phyloP scores from a whole-genome alignment of 1,140 invertebrate species.

The Hirudo medicinalis region DNA sequence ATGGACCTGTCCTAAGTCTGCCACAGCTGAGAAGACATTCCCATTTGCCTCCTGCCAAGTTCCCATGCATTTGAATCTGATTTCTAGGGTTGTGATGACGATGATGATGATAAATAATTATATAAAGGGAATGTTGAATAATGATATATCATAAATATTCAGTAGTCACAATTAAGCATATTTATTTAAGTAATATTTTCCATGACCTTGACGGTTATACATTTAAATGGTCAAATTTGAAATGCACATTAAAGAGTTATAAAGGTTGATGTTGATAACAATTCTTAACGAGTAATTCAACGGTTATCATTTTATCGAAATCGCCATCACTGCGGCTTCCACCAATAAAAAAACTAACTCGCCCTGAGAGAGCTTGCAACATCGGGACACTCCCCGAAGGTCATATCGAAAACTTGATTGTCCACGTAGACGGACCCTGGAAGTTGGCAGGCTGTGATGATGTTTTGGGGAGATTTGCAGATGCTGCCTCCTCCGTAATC shows the following conservation, averaged over 20 bases:
- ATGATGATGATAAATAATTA: not conserved
- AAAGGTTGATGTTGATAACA: not conserved
- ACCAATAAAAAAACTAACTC: not conserved
- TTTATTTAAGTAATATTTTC: not conserved
- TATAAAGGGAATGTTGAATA: not conserved
- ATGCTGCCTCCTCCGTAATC: slow-evolving; percentile 35
- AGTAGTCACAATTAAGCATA: not conserved
- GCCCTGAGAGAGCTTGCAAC: slow-evolving; percentile 38
- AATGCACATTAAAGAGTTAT: not conserved
- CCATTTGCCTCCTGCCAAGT: slow-evolving; percentile 31
- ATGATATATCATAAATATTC: not conserved
- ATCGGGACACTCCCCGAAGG: slow-evolving; percentile 72
- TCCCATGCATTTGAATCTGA: slow-evolving; percentile 38
- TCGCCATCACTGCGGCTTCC: too few relatives aligned
- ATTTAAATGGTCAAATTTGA: not conserved
- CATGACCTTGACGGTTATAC: not conserved
- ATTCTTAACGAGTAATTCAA: not conserved
- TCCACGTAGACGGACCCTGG: slow-evolving; percentile 86
- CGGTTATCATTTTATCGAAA: not conserved
- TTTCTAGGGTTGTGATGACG: slow-evolving; percentile 25
- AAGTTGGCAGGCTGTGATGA: slow-evolving; percentile 83
- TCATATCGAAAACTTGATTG: slow-evolving; percentile 91
- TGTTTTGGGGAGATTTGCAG: slow-evolving; percentile 44
- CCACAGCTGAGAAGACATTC: slow-evolving; percentile 43
- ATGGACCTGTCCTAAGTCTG: slow-evolving; percentile 45